Base-by-base conservation (phyloP, 2,888 invertebrate species). In the Lacanobia wlatinum region DNA sequence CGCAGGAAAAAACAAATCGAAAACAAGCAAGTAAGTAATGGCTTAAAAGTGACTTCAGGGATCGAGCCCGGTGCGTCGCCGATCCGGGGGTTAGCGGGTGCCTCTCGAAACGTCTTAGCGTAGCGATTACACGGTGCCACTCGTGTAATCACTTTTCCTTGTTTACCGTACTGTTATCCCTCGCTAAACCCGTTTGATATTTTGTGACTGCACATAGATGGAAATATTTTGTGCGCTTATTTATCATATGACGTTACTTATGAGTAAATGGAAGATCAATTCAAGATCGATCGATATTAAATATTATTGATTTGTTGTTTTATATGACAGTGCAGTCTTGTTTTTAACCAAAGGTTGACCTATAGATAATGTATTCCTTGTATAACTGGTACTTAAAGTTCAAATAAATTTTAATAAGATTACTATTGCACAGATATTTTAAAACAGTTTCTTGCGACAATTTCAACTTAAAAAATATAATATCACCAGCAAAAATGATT, bases 1-100 rank as follows among this genome's bases (percentile, higher is more conserved):
- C 89, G 85, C 87, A 84, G 88, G 88, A 90, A 94, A 94, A 96
- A 95, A 95, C 93, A 94, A 95, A 95, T 94, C 93, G 92, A 92
- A 94, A 95, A 95, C 94, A 94, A 94, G 94, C 91, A 89, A 92
- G 92, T 93, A 94, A 94, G 94, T 94, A 95, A 95, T 93, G 95
- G 93, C 91, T 94, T 93, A 93, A 94, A 93, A 92, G 92, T 92
- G 92, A 93, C 92, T 94, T 92, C 93, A 86, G 90, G 91, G 90
- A 91, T 90, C 89, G 87, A 81, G 84, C 78, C 86, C 85, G 87
- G 87, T 86, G 85, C 87, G 88, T 87, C 87, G 85, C 84, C 76
- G 88, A 82, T 85, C 76, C 80, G 85, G 76, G 84, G 85, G 70
- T 82, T 87, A 85, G 68, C 82, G 83, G 84, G 81, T 79, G 80